phyloP scores from a whole-genome alignment of 2,797 vertebrate genomes.

The Corythornis leucogaster region DNA sequence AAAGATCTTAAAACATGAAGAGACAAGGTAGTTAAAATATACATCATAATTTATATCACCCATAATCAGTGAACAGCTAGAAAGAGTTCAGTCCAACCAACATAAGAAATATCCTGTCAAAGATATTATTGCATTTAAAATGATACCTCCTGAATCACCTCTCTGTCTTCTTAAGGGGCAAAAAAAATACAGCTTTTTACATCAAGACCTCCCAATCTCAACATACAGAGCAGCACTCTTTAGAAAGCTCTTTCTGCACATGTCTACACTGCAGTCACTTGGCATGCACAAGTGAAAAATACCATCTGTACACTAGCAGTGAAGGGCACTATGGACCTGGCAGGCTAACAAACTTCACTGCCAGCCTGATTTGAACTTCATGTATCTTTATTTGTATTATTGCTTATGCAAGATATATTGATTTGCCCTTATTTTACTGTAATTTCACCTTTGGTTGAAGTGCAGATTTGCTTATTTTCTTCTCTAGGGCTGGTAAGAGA shows the following conservation, averaged over 20 bases:
- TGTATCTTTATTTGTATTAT: not conserved
- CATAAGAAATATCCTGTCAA: not conserved
- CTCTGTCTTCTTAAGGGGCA: not conserved
- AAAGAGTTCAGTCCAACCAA: not conserved
- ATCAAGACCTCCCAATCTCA: not conserved
- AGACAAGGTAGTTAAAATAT: not conserved
- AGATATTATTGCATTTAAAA: not conserved
- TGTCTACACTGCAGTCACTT: not conserved
- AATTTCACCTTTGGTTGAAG: not conserved
- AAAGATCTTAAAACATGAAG: not conserved
- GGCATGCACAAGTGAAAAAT: not conserved
- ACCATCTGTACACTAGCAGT: not conserved
- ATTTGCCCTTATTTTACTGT: not conserved
- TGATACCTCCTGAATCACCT: not conserved
- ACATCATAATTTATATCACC: not conserved
- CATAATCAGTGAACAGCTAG: not conserved
- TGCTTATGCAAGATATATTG: not conserved
- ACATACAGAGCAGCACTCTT: not conserved
- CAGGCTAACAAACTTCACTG: not conserved
- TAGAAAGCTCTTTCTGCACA: not conserved
- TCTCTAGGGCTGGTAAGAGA: not conserved
- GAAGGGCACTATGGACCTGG: not conserved
- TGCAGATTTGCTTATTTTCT: not conserved
- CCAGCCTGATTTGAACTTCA: not conserved
- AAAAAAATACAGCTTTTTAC: not conserved